Base-by-base conservation (phyloP, 1,140 invertebrate species). In the Pachypsylla venusta region DNA sequence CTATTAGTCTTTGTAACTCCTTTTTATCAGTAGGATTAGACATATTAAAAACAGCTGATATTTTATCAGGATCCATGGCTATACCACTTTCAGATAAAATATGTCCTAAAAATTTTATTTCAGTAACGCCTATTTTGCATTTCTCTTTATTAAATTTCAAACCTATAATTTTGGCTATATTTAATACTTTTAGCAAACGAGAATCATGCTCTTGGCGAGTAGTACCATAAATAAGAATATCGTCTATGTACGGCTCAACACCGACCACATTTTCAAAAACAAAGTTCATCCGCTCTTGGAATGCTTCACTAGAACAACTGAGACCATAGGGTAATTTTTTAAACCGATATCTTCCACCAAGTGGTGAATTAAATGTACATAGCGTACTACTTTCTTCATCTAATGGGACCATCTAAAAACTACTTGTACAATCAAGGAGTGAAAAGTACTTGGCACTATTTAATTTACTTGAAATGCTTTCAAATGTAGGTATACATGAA, bases 1-100 rank as follows among this genome's bases (percentile, higher is more conserved):
- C 75, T 1, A 77, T 39, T 60, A 78, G 75, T 30, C 67, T 28
- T 40, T 70, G 58, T 0, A 76, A 24, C 42, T 73, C 67, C 42
- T 69, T 67, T 10, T 64, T 57, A 58, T 59, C 67, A 48, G 59
- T 64, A 7, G 71, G 72, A 25, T 16, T 22, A 1, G 67, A 65
- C 61, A 69, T 66, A 26, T 71, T 55, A 19, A 56, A 40, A n/a
- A 74, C 70, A 0, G 70, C 69, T 25, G 60, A 25, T 14, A 71
- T 64, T 63, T 72, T 72, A 25, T 62, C 57, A 4, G 65, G 60
- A 60, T 72, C 68, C 4, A 67, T 63, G 2, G 30, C 27, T 12
- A 74, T 61, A 12, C 65, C 68, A 3, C 64, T 59, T 5, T 68
- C 26, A 53, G 66, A 59, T n/a, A 75, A 67, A n/a, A 67, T 58